A percentile compares a stretch with the other conserved stretches of the same genome.
Evolutionary conservation across 2,888 invertebrate genomes (phyloP).

Genomic region (Gastracanthus pulcherrimus): DNA sequence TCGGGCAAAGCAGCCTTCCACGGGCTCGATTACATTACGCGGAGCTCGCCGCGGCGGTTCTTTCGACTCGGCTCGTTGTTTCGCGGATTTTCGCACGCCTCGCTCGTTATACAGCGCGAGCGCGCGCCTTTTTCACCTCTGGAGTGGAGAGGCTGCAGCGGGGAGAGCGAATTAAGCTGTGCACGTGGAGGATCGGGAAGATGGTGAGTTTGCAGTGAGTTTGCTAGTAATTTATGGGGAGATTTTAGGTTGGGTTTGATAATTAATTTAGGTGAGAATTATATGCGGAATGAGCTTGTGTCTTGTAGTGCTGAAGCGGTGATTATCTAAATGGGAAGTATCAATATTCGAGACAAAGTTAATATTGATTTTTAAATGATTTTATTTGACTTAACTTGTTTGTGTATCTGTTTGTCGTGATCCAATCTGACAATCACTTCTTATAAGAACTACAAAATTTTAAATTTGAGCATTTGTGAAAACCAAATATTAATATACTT

Average conservation of each 20-base stretch:
- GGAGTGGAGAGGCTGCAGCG: too few species aligned
- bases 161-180: not conserved
- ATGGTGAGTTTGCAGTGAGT: not conserved
- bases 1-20: not conserved
- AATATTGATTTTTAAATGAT: too few species aligned
- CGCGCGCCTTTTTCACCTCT: not conserved
- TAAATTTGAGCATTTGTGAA: too few species aligned
- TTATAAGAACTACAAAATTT: too few species aligned
- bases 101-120: conserved; percentile 21
- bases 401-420: too few species aligned
- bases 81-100: conserved; percentile 18
- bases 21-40: conserved; percentile 24
- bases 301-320: too few species aligned
- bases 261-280: not conserved
- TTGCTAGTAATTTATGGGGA: not conserved
- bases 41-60: too few species aligned
- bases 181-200: not conserved
- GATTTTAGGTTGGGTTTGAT: not conserved
- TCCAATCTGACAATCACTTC: too few species aligned
- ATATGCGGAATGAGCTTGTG: not conserved
- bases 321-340: too few species aligned
- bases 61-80: not conserved
- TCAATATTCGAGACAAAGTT: too few species aligned
- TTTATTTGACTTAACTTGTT: too few species aligned
- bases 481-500: too few species aligned